Evolutionary conservation across 2,888 invertebrate genomes (phyloP), one percentile per base, ranked within the genome.

Genomic region (Drosophila dives): DNA sequence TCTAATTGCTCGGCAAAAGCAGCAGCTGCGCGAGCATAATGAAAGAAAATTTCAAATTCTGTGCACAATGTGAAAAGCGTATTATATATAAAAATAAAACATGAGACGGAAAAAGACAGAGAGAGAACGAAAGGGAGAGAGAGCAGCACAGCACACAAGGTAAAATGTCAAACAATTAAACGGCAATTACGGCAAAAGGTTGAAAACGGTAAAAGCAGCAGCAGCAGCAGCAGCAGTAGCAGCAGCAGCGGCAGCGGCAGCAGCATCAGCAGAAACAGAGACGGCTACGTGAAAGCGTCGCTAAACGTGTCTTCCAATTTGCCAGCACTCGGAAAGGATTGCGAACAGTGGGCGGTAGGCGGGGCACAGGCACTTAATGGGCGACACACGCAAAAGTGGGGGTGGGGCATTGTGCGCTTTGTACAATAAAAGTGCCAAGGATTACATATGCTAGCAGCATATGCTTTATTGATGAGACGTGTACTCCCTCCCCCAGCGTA

Each of bases 121-220:
- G 5, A 40, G 40, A 10, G 40, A 29, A 29, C 4, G 10, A n/a
- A 10, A n/a, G 40, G 5, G 10, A 3, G 20, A 20, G 45, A 23
- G 20, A 45, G 45, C 15, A 8, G 45, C 23, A 45, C 20, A 54
- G 26, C 26, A 55, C 69, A 68, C 61, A 54, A 68, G 58, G 66
- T 45, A 77, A 75, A 80, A 86, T 80, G 80, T 89, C 84, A 81
- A 89, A 83, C 88, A 90, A 88, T 88, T 89, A 90, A 83, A 86
- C 83, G 80, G 90, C 88, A 88, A 89, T 90, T 90, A 90, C 63
- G 73, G 69, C 23, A 64, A 72, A 79, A 84, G 78, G 79, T 83
- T 84, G 75, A 51, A 64, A 51, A 67, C 34, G 34, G 32, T 40
- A 56, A 36, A 8, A 53, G 60, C 59, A 51, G 42, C 33, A 45